These are phyloP conservation scores for Zhuqinia jingwanae DNA, from an alignment of 2,888 invertebrate species.

Conservation along the genomic window DNA sequence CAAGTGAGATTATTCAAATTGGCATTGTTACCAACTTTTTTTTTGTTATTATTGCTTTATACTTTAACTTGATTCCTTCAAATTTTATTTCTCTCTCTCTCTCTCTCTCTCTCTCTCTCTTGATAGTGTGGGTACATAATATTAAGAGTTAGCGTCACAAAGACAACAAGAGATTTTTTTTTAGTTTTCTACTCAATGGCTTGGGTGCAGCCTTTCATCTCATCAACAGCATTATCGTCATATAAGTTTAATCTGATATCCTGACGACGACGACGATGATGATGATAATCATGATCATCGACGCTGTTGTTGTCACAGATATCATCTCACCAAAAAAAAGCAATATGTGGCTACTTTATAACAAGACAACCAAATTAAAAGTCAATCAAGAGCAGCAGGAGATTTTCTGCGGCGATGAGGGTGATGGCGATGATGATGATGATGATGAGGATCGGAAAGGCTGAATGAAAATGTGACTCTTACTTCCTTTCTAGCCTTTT, in stretches of 20 bases:
- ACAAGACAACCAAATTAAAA: constrained; percentile 69
- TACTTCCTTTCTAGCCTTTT: constrained; percentile 27
- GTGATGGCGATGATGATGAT: constrained; percentile 11
- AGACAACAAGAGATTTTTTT: too few relatives aligned
- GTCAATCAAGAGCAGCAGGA: constrained; percentile 66
- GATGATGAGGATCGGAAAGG: constrained; percentile 11
- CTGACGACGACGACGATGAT: too few relatives aligned
- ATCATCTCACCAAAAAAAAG: background rate
- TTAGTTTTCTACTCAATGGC: too few relatives aligned
- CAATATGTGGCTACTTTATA: constrained; percentile 16
- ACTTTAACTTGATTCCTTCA: too few relatives aligned
- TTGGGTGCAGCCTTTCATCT: too few relatives aligned
- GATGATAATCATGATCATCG: too few relatives aligned
- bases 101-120: too few relatives aligned
- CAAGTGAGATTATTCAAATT: constrained; percentile 44
- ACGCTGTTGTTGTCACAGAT: too few relatives aligned
- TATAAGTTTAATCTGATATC: background rate
- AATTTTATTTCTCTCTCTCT: too few relatives aligned
- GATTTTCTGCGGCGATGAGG: background rate
- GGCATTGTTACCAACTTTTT: constrained; percentile 23
- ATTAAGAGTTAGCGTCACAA: too few relatives aligned
- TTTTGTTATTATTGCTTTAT: too few relatives aligned
- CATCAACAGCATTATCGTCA: constrained; percentile 2
- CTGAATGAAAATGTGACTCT: constrained; percentile 41
- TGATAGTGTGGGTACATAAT: too few relatives aligned